Percentiles rank a stretch among this genome's conserved stretches.
phyloP scores from a whole-genome alignment of 2,113 vertebrate genomes.

The Heterochromis multidens region DNA sequence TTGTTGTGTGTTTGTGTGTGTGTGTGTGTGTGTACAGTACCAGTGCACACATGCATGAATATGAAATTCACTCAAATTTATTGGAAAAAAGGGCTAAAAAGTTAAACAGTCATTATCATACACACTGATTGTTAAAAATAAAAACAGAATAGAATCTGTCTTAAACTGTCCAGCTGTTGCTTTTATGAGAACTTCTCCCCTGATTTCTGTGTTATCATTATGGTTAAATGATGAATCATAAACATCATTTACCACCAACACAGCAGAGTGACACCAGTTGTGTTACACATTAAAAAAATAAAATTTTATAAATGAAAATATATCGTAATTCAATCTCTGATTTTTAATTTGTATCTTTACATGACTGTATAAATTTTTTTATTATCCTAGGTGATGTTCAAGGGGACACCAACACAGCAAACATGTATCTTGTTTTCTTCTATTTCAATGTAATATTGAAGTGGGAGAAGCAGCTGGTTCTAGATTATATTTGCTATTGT shows the following conservation, averaged over 20 bases:
- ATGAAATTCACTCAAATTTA: conserved; percentile 32
- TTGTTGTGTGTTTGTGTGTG: conserved; percentile 2
- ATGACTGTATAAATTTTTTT: neutral
- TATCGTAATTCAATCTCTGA: neutral
- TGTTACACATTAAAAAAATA: neutral
- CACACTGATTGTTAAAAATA: neutral
- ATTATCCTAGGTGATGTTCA: neutral
- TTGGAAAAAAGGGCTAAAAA: neutral
- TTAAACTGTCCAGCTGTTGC: neutral
- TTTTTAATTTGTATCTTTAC: neutral
- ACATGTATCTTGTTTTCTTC: neutral
- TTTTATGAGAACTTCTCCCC: neutral
- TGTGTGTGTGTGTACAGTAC: neutral
- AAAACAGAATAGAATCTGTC: neutral
- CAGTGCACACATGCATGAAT: neutral
- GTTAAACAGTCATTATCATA: neutral
- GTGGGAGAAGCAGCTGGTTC: neutral
- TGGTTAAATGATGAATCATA: neutral
- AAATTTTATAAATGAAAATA: neutral
- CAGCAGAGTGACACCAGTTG: neutral
- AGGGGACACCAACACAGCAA: neutral
- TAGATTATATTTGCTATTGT: neutral
- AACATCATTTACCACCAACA: neutral
- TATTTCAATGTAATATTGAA: neutral
- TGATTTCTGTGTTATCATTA: too few relatives aligned